Conservation (phyloP, 2,797 vertebrate species). For the Acanthornis magna region DNA sequence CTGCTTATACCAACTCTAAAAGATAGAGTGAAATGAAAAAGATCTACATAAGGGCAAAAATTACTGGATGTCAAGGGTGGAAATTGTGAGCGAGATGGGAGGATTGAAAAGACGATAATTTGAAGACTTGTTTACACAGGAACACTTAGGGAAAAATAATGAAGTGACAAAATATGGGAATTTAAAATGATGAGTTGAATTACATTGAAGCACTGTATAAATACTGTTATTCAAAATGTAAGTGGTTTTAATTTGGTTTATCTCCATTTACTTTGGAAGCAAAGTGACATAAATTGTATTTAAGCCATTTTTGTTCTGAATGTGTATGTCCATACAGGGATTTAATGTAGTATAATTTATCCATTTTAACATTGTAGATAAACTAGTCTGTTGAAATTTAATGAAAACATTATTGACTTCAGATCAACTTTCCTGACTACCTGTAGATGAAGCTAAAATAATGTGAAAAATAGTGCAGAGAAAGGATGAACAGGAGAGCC, state of each 20-base stretch:
- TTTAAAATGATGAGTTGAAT: background rate
- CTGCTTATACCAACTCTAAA: background rate
- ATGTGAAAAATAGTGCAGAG: background rate
- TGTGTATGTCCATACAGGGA: background rate
- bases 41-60: background rate
- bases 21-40: background rate
- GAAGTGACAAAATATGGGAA: background rate
- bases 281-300: constrained; percentile 24
- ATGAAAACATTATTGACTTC: background rate
- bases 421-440: background rate
- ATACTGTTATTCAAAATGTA: constrained; percentile 14
- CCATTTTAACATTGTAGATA: background rate
- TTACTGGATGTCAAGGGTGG: background rate
- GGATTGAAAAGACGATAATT: background rate
- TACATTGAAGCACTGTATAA: background rate
- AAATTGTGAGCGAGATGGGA: background rate
- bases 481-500: background rate
- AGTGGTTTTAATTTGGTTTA: constrained; percentile 32
- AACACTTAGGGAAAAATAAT: background rate
- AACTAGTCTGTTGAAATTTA: constrained; percentile 15
- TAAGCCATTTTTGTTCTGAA: constrained; percentile 16
- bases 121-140: background rate
- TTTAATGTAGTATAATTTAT: constrained; percentile 13
- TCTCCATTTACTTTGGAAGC: constrained; percentile 10
- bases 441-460: background rate